These are phyloP conservation scores for Cryptomyrus ogoouensis DNA, from an alignment of 2,113 vertebrate genomes.

Conservation along the genomic window DNA sequence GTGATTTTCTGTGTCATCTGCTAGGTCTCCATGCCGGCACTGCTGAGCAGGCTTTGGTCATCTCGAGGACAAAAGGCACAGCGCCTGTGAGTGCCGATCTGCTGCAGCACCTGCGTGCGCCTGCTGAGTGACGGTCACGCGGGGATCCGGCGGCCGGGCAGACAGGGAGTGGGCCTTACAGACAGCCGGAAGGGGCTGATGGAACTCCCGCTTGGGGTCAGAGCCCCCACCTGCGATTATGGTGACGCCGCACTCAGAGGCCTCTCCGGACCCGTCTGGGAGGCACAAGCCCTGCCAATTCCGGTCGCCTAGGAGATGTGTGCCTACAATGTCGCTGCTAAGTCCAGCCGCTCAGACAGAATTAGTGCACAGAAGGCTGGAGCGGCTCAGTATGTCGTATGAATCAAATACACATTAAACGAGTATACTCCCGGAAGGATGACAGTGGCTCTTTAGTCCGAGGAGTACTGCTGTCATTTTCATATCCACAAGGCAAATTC, in stretches of 20 bases:
- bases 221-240: conserved; percentile 9
- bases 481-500: not conserved
- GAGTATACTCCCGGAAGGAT: not conserved
- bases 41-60: not conserved
- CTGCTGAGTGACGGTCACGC: not conserved
- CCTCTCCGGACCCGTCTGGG: not conserved
- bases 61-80: not conserved
- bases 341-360: not conserved
- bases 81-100: not conserved
- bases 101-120: not conserved
- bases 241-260: not conserved
- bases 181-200: not conserved
- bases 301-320: not conserved
- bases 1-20: not conserved
- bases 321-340: not conserved
- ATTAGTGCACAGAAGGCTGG: not conserved
- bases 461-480: not conserved
- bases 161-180: not conserved
- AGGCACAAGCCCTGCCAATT: not conserved
- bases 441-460: not conserved
- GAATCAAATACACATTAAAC: not conserved
- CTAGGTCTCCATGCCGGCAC: not conserved
- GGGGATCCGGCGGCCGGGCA: not conserved
- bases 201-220: not conserved
- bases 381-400: not conserved